Percentiles rank a stretch among this genome's conserved stretches.
phyloP scores from a whole-genome alignment of 2,797 vertebrate species.

The Gouania willdenowi region DNA sequence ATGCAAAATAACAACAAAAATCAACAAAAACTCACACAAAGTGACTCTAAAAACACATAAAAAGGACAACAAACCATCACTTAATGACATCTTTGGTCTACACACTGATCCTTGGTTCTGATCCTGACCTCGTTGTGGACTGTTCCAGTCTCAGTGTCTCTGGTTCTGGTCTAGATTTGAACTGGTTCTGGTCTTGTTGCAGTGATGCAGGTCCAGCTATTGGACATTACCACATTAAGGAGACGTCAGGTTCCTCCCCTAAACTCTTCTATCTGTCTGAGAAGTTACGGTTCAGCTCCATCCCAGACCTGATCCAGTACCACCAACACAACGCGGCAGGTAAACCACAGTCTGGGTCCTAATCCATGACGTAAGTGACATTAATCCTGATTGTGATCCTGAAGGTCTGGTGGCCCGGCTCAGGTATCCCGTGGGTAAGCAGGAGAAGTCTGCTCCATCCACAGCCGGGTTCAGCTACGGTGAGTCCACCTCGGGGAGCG shows the following conservation, averaged over 20 bases:
- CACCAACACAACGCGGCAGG: constrained; percentile 94
- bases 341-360: constrained; percentile 43
- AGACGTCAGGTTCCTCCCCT: constrained; percentile 66
- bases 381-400: too few relatives aligned
- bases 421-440: constrained; percentile 84
- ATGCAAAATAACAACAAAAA: too few relatives aligned
- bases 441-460: constrained; percentile 78
- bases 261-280: constrained; percentile 89
- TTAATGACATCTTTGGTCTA: too few relatives aligned
- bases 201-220: constrained; percentile 79
- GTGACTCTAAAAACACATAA: too few relatives aligned
- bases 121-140: too few relatives aligned
- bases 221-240: constrained; percentile 95
- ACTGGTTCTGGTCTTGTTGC: background rate
- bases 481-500: constrained; percentile 55
- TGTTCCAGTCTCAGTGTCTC: too few relatives aligned
- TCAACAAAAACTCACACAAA: too few relatives aligned
- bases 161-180: background rate
- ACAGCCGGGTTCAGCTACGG: constrained; percentile 96
- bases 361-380: too few relatives aligned
- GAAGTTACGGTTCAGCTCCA: constrained; percentile 85
- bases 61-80: too few relatives aligned
- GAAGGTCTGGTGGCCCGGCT: constrained; percentile 90
- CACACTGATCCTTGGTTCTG: too few relatives aligned
- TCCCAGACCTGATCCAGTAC: constrained; percentile 91